A percentile compares a stretch with the other conserved stretches of the same genome.
These are phyloP conservation scores for Cottoperca gobio DNA, from an alignment of 2,797 vertebrate genomes.

Conservation along the genomic window DNA sequence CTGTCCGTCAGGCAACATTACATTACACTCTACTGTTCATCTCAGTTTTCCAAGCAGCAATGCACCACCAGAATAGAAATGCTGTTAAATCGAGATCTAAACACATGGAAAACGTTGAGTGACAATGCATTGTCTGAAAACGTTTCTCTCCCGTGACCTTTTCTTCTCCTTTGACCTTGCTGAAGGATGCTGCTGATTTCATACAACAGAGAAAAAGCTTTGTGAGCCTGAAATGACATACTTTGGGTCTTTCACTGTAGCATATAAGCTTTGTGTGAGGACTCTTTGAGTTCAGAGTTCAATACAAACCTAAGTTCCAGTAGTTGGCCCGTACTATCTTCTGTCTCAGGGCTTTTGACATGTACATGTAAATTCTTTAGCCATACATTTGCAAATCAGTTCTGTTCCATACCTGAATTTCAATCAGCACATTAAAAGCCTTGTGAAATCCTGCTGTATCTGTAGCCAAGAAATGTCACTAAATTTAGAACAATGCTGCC, in stretches of 20 bases:
- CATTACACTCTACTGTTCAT: slow-evolving; percentile 77
- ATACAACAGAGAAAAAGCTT: not conserved
- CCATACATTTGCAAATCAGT: slow-evolving; percentile 23
- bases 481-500: slow-evolving; percentile 55
- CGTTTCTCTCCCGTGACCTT: slow-evolving; percentile 12
- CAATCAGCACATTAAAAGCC: slow-evolving; percentile 28
- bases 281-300: slow-evolving; percentile 22
- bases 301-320: not conserved
- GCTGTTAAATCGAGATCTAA: slow-evolving; percentile 43
- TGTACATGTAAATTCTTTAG: slow-evolving; percentile 17
- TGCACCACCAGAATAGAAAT: slow-evolving; percentile 51
- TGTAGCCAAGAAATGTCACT: slow-evolving; percentile 30
- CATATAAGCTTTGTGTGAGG: not conserved
- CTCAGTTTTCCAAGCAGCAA: slow-evolving; percentile 62
- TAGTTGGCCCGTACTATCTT: slow-evolving; percentile 16
- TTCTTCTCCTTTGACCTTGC: slow-evolving; percentile 27
- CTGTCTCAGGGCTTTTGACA: slow-evolving; percentile 12
- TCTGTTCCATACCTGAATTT: slow-evolving; percentile 24
- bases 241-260: not conserved
- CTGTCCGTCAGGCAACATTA: slow-evolving; percentile 82
- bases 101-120: slow-evolving; percentile 55
- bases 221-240: slow-evolving; percentile 17
- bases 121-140: slow-evolving; percentile 24
- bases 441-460: slow-evolving; percentile 25
- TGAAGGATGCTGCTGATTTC: slow-evolving; percentile 22